These are phyloP conservation scores for Anguilla marmorata DNA, from an alignment of 2,797 vertebrate species.

Conservation along the genomic window DNA sequence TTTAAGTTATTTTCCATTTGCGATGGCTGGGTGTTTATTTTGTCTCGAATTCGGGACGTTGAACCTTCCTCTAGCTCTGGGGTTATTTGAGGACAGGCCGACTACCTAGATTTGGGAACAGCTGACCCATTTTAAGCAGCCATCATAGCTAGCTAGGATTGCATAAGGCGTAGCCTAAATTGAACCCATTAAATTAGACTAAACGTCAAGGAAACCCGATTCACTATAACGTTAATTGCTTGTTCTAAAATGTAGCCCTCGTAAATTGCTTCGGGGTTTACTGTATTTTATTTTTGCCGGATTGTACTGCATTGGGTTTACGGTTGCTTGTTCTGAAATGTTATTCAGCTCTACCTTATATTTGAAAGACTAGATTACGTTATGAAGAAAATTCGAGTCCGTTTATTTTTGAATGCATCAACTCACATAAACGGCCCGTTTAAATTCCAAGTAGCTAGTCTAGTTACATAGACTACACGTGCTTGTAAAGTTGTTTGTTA, in stretches of 20 bases:
- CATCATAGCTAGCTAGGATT: background rate
- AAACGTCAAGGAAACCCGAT: background rate
- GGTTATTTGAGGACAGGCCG: background rate
- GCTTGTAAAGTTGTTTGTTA: background rate
- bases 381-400: background rate
- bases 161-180: background rate
- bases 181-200: background rate
- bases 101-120: background rate
- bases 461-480: background rate
- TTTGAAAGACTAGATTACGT: background rate
- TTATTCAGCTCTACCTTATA: background rate
- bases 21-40: background rate
- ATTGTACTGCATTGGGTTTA: background rate
- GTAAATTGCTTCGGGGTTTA: background rate
- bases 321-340: background rate
- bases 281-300: background rate
- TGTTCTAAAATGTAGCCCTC: background rate
- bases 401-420: background rate
- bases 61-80: background rate
- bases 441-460: background rate
- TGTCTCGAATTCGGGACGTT: background rate
- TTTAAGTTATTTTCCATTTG: background rate
- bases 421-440: background rate
- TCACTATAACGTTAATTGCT: background rate
- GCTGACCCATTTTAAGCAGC: conserved; percentile 8